Evolutionary conservation across 2,888 invertebrate genomes (phyloP).

Genomic region (Papilio protenor): DNA sequence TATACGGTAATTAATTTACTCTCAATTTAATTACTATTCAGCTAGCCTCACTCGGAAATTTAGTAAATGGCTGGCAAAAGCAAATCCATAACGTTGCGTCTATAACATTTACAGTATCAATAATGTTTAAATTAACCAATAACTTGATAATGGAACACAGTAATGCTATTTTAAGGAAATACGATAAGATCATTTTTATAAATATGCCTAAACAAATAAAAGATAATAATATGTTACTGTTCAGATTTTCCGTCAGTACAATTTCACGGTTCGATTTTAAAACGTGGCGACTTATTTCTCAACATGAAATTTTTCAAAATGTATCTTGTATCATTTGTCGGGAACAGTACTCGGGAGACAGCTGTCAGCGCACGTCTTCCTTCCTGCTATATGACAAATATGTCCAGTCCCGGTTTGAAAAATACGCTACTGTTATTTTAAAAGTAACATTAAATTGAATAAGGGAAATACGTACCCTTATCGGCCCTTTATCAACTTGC

Average conservation of each 20-base stretch:
- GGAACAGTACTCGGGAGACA: background rate
- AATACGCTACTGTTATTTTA: background rate
- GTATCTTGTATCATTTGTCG: background rate
- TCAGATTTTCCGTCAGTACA: too few relatives aligned
- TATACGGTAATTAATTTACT: background rate
- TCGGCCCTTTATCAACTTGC: too few relatives aligned
- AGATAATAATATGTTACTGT: too few relatives aligned
- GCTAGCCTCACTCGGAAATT: background rate
- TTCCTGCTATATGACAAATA: background rate
- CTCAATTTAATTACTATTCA: background rate
- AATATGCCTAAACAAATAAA: too few relatives aligned
- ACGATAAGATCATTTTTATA: too few relatives aligned
- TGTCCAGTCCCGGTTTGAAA: background rate
- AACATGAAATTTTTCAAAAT: background rate
- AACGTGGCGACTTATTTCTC: background rate
- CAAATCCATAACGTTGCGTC: background rate
- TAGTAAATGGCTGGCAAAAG: background rate
- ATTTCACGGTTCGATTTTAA: background rate
- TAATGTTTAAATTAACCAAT: slow-evolving; percentile 48
- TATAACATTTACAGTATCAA: background rate
- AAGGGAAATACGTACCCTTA: too few relatives aligned
- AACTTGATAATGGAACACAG: too few relatives aligned
- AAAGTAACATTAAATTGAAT: background rate
- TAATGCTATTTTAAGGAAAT: too few relatives aligned
- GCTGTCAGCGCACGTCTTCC: background rate